These are phyloP conservation scores for Trichogramma pretiosum DNA, from an alignment of 1,140 invertebrate genomes.

Conservation along the genomic window DNA sequence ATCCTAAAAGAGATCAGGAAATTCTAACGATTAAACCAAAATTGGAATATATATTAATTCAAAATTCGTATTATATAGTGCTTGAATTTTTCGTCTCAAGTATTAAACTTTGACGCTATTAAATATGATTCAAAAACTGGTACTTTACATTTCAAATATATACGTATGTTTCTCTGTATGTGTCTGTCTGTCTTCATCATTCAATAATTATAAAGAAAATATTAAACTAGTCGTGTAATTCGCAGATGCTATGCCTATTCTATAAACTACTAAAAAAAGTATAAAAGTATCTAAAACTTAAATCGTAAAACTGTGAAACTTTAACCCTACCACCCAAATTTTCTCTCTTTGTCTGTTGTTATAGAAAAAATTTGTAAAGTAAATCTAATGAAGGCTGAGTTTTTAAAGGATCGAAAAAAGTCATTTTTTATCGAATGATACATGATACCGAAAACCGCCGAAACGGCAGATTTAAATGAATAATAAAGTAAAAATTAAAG, in stretches of 20 bases:
- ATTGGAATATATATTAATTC: no score
- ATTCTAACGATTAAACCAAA: no score
- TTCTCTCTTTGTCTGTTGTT: slow-evolving; percentile 43
- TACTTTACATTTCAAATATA: background rate
- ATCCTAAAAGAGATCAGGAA: background rate
- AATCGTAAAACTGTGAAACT: slow-evolving; percentile 6
- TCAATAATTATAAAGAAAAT: slow-evolving; percentile 31
- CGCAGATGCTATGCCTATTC: no score
- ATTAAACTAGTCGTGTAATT: background rate
- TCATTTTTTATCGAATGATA: background rate
- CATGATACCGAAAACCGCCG: background rate
- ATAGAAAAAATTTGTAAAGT: slow-evolving; percentile 31
- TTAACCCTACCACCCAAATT: slow-evolving; percentile 2
- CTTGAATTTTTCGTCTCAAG: no score
- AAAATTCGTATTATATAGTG: no score
- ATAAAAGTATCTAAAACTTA: background rate
- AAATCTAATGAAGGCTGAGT: slow-evolving; percentile 14
- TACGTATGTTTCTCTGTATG: slow-evolving; percentile 37
- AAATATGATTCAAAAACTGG: no score
- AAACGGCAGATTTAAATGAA: slow-evolving; percentile 4
- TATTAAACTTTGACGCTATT: no score
- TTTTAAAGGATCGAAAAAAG: slow-evolving; percentile 5
- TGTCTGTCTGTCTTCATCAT: slow-evolving; percentile 37
- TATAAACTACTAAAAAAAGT: no score
- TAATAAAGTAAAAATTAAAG: slow-evolving; percentile 18